Conservation (phyloP, 2,888 invertebrate species). For the Digitonthophagus gazella region DNA sequence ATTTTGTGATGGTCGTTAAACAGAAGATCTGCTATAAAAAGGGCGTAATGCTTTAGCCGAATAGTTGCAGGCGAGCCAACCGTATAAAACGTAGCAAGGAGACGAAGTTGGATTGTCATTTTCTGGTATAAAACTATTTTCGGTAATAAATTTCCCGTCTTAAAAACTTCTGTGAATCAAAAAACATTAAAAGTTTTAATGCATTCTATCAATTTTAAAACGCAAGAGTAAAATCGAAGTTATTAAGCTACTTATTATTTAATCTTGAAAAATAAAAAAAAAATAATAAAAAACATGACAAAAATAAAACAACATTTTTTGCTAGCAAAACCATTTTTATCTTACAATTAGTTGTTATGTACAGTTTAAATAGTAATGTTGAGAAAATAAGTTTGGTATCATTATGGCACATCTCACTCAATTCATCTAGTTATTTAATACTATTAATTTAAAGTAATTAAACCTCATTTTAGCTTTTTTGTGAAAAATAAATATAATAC, state of each 20-base stretch:
- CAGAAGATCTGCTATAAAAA: too few relatives aligned
- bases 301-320: neutral
- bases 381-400: neutral
- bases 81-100: neutral
- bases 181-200: neutral
- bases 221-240: neutral
- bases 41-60: too few relatives aligned
- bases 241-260: neutral
- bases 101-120: neutral
- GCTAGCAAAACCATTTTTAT: neutral
- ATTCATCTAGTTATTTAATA: neutral
- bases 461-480: too few relatives aligned
- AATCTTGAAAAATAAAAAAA: neutral
- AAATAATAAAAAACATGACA: too few relatives aligned
- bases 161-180: neutral
- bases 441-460: neutral
- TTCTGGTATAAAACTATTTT: neutral
- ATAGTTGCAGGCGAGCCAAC: neutral
- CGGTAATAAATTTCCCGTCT: neutral
- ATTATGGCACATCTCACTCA: neutral
- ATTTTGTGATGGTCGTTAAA: constrained; percentile 9
- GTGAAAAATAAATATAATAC: neutral
- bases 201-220: neutral
- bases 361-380: neutral
- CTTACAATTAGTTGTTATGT: neutral